A percentile compares a stretch with the other conserved stretches of the same genome.
phyloP scores from a whole-genome alignment of 2,113 vertebrate genomes.

The Eidolon helvum region DNA sequence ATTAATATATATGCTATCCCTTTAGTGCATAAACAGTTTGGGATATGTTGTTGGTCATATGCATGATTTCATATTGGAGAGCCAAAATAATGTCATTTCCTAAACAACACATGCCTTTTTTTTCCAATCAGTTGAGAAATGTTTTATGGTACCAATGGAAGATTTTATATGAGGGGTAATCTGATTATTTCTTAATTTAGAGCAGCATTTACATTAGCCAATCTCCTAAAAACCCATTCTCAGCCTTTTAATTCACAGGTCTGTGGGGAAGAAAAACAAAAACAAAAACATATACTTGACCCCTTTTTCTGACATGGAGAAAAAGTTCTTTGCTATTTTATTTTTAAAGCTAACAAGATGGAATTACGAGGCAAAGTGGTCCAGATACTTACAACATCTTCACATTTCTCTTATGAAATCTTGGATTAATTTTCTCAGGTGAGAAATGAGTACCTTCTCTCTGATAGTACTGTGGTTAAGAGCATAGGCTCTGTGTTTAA shows the following conservation, averaged over 20 bases:
- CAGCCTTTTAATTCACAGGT: not conserved
- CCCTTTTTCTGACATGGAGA: not conserved
- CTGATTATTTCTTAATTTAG: constrained; percentile 60
- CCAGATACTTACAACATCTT: not conserved
- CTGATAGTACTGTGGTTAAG: not conserved
- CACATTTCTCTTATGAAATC: not conserved
- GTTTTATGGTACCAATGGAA: constrained; percentile 8
- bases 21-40: constrained; percentile 54
- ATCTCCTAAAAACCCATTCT: constrained; percentile 33
- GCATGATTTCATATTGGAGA: constrained; percentile 27
- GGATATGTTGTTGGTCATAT: constrained; percentile 32
- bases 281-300: not conserved
- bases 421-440: not conserved
- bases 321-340: not conserved
- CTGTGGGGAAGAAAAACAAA: not conserved
- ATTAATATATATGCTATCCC: constrained; percentile 56
- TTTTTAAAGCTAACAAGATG: constrained; percentile 29
- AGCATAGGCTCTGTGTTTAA: not conserved
- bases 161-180: constrained; percentile 36
- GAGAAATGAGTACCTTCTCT: not conserved
- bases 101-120: constrained; percentile 32
- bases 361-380: constrained; percentile 1
- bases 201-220: constrained; percentile 45
- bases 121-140: constrained; percentile 25
- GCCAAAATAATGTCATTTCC: constrained; percentile 52